Percentiles rank a stretch among this genome's conserved stretches.
phyloP scores from a whole-genome alignment of 2,113 vertebrate species.

The Leucosticte australis region DNA sequence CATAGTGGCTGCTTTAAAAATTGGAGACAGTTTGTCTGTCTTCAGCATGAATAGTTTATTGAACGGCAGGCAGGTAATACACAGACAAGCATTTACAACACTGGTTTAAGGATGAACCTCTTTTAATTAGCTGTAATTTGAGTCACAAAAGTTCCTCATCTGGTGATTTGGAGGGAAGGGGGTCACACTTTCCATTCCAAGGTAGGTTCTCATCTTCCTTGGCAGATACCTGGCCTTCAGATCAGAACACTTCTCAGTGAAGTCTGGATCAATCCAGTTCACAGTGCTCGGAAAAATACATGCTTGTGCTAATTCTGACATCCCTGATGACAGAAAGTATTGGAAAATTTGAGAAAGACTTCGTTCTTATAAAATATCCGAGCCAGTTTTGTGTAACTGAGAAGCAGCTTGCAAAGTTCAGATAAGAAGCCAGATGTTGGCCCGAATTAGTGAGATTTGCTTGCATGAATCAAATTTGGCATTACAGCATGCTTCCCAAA shows the following conservation, averaged over 20 bases:
- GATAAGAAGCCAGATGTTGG: conserved; percentile 6
- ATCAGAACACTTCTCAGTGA: neutral
- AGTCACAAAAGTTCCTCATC: neutral
- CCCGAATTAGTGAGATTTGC: neutral
- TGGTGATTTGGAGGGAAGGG: neutral
- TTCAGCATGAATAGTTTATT: neutral
- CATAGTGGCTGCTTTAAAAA: neutral
- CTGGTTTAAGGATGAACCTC: neutral
- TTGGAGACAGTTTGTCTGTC: neutral
- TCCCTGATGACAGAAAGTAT: neutral
- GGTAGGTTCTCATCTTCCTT: neutral
- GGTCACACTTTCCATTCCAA: neutral
- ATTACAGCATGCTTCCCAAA: neutral
- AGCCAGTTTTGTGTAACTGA: neutral
- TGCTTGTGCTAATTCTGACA: conserved; percentile 17
- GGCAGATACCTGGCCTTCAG: neutral
- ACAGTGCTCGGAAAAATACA: neutral
- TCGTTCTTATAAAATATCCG: neutral
- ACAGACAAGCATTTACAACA: fast-evolving
- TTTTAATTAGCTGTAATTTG: neutral
- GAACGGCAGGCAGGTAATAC: neutral
- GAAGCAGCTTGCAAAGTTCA: neutral
- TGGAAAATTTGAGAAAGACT: conserved; percentile 1
- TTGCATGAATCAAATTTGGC: neutral
- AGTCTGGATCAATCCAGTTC: neutral